Evolutionary conservation across 37 sponge, comb jelly and placozoan genomes (phyloP).

Genomic region (Eunapius fragilis): DNA sequence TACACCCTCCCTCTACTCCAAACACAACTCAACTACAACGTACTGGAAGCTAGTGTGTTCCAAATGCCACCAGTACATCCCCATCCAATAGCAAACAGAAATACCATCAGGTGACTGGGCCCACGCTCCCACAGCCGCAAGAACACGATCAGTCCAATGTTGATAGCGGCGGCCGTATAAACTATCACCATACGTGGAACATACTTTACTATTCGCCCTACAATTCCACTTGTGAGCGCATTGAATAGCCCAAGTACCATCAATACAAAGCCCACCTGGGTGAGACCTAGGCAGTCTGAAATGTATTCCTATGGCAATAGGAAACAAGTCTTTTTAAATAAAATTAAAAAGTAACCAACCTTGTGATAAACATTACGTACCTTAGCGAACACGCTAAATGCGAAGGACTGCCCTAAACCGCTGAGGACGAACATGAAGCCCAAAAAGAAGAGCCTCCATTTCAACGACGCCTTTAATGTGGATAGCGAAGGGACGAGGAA

Average conservation of each 20-base stretch:
- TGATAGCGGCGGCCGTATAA: background rate
- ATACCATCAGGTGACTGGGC: slow-evolving; percentile 30
- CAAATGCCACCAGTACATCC: slow-evolving; percentile 27
- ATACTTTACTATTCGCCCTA: slow-evolving; percentile 30
- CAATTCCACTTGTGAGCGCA: slow-evolving; percentile 3
- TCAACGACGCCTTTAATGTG: background rate
- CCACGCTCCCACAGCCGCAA: slow-evolving; percentile 34
- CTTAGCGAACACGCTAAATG: background rate
- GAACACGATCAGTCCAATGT: slow-evolving; percentile 19
- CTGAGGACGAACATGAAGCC: background rate
- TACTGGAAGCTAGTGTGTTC: slow-evolving; percentile 4
- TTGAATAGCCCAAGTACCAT: slow-evolving; percentile 28
- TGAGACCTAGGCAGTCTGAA: slow-evolving; percentile 57
- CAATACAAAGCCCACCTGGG: slow-evolving; percentile 24
- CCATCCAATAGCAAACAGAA: slow-evolving; percentile 24
- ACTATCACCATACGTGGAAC: slow-evolving; percentile 37
- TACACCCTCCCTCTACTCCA: no score
- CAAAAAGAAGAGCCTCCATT: background rate
- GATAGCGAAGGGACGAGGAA: background rate
- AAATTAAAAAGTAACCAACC: no score
- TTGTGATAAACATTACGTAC: background rate
- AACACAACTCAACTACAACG: background rate
- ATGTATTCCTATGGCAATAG: slow-evolving; percentile 32
- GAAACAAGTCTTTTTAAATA: no score
- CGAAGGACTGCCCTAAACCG: slow-evolving; percentile 3